Conservation (phyloP, 2,888 invertebrate species). For the Geophilus truncorum region DNA sequence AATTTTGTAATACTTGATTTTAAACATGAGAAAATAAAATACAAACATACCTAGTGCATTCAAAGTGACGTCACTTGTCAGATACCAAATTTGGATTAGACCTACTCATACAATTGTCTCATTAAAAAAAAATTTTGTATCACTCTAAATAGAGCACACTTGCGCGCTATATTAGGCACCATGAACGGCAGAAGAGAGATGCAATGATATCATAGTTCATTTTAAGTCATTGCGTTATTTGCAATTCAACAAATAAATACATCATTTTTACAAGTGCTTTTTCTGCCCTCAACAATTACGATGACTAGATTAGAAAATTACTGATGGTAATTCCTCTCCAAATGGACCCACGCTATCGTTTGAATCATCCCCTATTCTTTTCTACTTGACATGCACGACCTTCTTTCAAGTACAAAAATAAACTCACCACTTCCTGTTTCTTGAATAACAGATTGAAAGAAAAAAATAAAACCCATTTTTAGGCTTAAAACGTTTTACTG, state of each 20-base stretch:
- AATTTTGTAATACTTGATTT: too few species aligned
- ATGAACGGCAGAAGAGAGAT: background rate
- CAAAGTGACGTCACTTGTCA: too few species aligned
- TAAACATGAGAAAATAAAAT: too few species aligned
- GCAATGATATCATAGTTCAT: background rate
- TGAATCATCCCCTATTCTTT: constrained; percentile 15
- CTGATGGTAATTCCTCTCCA: background rate
- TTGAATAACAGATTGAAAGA: background rate
- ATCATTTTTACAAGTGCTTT: background rate
- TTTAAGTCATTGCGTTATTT: background rate
- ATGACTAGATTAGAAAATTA: background rate
- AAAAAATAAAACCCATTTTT: background rate
- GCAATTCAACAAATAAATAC: background rate
- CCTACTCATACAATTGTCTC: background rate
- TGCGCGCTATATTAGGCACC: background rate
- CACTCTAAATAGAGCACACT: background rate
- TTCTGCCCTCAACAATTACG: background rate
- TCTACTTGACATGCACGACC: background rate
- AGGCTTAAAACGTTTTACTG: background rate
- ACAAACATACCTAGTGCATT: too few species aligned
- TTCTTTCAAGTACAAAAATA: constrained; percentile 2
- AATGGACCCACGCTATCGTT: background rate
- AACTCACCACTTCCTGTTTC: background rate
- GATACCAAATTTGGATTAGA: background rate
- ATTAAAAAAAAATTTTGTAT: background rate